Evolutionary conservation across 2,888 invertebrate genomes (phyloP).

Genomic region (Galeruca laticollis): DNA sequence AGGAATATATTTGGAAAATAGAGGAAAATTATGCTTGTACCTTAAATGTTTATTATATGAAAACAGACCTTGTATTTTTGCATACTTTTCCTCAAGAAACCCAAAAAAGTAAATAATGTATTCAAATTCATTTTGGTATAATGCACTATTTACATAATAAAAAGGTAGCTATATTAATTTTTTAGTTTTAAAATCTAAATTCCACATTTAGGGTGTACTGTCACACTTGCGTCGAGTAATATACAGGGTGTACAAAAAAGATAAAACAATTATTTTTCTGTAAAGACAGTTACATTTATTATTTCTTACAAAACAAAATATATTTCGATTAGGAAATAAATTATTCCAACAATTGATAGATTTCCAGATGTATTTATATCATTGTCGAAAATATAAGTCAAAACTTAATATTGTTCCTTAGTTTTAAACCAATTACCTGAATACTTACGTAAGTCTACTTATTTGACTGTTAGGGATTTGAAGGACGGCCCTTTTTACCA

Average conservation of each 20-base stretch:
- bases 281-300: neutral
- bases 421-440: too few relatives aligned
- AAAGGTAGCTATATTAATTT: neutral
- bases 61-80: neutral
- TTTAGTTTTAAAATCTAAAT: constrained; percentile 10
- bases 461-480: too few relatives aligned
- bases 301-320: too few relatives aligned
- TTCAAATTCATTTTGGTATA: constrained; percentile 11
- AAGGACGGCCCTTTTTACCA: too few relatives aligned
- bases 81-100: constrained; percentile 7
- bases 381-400: too few relatives aligned
- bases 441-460: too few relatives aligned
- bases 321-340: too few relatives aligned
- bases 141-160: constrained; percentile 13
- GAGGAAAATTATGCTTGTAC: constrained; percentile 8
- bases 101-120: neutral
- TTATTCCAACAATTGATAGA: too few relatives aligned
- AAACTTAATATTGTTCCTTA: too few relatives aligned
- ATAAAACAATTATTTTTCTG: neutral
- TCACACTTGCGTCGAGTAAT: neutral
- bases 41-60: neutral
- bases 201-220: neutral
- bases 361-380: too few relatives aligned
- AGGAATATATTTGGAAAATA: neutral
- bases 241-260: constrained; percentile 10